Evolutionary conservation across 2,888 invertebrate species (phyloP).

Genomic region (Nomada lathburiana): DNA sequence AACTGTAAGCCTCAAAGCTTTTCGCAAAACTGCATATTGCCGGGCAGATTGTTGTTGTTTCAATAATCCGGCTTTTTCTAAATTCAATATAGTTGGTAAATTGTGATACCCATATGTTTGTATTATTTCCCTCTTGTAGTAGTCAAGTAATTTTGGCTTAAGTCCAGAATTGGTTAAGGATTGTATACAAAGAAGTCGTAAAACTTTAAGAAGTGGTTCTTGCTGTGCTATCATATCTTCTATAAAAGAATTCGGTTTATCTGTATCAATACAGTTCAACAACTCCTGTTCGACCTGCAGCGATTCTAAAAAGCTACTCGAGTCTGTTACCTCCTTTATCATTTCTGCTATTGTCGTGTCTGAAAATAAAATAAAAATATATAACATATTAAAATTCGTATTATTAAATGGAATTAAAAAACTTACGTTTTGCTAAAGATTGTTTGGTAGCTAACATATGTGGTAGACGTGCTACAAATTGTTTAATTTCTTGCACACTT

Average conservation of each 20-base stretch:
- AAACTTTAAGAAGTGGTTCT: constrained; percentile 92
- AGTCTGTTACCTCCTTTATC: constrained; percentile 93
- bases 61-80: constrained; percentile 94
- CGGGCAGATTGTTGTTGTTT: constrained; percentile 90
- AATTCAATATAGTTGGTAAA: constrained; percentile 92
- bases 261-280: constrained; percentile 95
- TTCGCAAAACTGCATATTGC: constrained; percentile 91
- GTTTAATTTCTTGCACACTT: constrained; percentile 97
- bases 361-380: constrained; percentile 51
- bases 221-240: constrained; percentile 96
- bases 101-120: constrained; percentile 95
- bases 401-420: constrained; percentile 15
- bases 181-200: constrained; percentile 96
- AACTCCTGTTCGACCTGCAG: constrained; percentile 96
- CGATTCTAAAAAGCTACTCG: constrained; percentile 91
- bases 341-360: constrained; percentile 98
- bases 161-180: constrained; percentile 96
- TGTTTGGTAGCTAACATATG: constrained; percentile 94
- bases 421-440: constrained; percentile 89
- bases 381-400: neutral
- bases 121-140: constrained; percentile 90
- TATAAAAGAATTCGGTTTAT: constrained; percentile 94
- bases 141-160: constrained; percentile 92
- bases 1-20: constrained; percentile 93
- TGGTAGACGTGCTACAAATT: constrained; percentile 95